Percentiles rank a stretch among this genome's conserved stretches.
Conservation (phyloP, 2,888 invertebrate species). For the Drosophila nigricruria region DNA sequence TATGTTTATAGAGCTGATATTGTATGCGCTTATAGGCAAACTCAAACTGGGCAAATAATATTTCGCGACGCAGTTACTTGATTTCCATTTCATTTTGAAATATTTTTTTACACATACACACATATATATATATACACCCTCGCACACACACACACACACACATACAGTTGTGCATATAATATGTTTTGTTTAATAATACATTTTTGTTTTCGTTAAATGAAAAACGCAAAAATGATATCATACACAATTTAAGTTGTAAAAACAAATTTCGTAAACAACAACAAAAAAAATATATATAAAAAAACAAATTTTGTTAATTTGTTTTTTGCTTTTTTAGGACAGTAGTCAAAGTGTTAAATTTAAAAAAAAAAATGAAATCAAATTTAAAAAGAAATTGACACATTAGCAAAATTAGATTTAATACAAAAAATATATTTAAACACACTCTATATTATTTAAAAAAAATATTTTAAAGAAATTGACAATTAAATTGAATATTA, state of each 20-base stretch:
- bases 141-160: slow-evolving; percentile 3
- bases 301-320: slow-evolving; percentile 1
- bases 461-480: neutral
- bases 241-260: slow-evolving; percentile 40
- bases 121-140: slow-evolving; percentile 3
- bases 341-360: neutral
- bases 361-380: neutral
- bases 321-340: neutral
- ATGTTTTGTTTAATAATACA: slow-evolving; percentile 36
- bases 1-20: slow-evolving; percentile 19
- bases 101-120: slow-evolving; percentile 25
- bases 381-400: neutral
- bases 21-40: slow-evolving; percentile 22
- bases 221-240: slow-evolving; percentile 63
- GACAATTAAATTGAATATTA: neutral
- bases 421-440: neutral
- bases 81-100: slow-evolving; percentile 68
- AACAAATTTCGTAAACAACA: slow-evolving; percentile 14
- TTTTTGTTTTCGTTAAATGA: slow-evolving; percentile 42
- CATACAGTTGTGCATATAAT: slow-evolving; percentile 19
- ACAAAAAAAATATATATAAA: neutral
- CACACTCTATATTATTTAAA: neutral
- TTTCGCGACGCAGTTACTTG: slow-evolving; percentile 69
- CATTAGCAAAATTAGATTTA: neutral
- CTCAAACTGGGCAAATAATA: slow-evolving; percentile 41